phyloP scores from a whole-genome alignment of 2,888 invertebrate species.

The Aquatica leii region DNA sequence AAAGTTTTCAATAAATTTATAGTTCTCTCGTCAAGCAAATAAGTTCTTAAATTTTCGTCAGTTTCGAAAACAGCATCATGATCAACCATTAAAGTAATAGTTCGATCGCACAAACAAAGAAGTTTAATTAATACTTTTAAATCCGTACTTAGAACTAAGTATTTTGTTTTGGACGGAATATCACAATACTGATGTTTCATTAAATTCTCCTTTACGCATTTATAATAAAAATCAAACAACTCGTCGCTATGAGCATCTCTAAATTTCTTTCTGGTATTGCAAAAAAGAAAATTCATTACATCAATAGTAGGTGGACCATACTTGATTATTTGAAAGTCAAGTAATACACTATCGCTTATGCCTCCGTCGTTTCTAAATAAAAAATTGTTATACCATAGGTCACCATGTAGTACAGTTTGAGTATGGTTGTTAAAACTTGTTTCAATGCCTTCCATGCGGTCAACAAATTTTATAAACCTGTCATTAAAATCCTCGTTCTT shows the following conservation, averaged over 20 bases:
- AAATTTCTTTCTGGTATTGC: constrained; percentile 48
- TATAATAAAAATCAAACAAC: constrained; percentile 49
- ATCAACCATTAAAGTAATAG: constrained; percentile 46
- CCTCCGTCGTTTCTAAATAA: constrained; percentile 42
- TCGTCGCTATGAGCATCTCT: constrained; percentile 43
- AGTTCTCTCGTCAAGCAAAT: constrained; percentile 48
- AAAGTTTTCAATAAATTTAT: constrained; percentile 43
- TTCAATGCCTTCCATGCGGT: not conserved
- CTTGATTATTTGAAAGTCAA: constrained; percentile 52
- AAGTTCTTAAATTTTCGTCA: constrained; percentile 45
- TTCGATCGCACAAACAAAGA: constrained; percentile 46
- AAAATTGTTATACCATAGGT: constrained; percentile 54
- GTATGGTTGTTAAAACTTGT: constrained; percentile 25
- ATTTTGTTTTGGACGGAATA: constrained; percentile 40
- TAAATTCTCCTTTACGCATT: constrained; percentile 37
- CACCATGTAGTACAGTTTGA: constrained; percentile 49
- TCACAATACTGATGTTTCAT: constrained; percentile 33
- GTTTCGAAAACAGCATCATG: constrained; percentile 36
- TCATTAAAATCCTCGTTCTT: constrained; percentile 39
- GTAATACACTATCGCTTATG: constrained; percentile 42
- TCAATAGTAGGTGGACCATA: constrained; percentile 50
- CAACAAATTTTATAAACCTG: constrained; percentile 29
- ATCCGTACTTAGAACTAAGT: constrained; percentile 40
- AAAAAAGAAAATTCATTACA: constrained; percentile 48
- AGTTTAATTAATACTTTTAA: constrained; percentile 44